phyloP scores from a whole-genome alignment of 2,888 invertebrate genomes.

The Diarsia brunnea region DNA sequence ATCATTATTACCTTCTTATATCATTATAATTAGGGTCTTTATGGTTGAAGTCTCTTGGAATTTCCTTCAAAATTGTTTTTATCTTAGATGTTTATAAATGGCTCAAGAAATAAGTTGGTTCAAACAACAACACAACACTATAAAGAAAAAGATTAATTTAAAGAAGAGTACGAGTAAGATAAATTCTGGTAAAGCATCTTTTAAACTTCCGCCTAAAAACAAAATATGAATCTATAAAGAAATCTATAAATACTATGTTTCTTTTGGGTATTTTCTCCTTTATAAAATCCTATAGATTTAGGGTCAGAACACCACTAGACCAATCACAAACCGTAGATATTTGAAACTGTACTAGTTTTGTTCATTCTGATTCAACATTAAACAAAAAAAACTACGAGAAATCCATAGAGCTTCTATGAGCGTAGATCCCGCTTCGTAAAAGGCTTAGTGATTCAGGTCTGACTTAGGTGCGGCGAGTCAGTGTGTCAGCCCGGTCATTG shows the following conservation, averaged over 20 bases:
- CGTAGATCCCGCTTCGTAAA: slow-evolving; percentile 44
- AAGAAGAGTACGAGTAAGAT: too few relatives aligned
- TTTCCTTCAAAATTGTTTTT: not conserved
- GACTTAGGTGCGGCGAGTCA: slow-evolving; percentile 75
- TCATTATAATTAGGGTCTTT: not conserved
- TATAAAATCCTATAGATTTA: not conserved
- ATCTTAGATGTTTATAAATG: not conserved
- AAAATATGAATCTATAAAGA: not conserved
- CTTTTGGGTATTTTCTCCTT: not conserved
- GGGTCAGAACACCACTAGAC: not conserved
- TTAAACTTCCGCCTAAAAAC: not conserved
- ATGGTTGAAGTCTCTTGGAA: not conserved
- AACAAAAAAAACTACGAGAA: slow-evolving; percentile 30
- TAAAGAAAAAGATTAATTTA: too few relatives aligned
- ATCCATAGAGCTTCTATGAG: slow-evolving; percentile 22
- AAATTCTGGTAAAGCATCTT: not conserved
- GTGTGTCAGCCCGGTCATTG: slow-evolving; percentile 87
- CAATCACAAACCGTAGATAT: not conserved
- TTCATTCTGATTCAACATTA: not conserved
- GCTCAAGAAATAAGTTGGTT: not conserved
- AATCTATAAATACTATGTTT: not conserved
- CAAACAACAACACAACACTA: too few relatives aligned
- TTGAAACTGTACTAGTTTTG: not conserved
- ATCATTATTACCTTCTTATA: not conserved
- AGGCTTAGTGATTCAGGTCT: slow-evolving; percentile 58